Conservation (phyloP, 2,797 vertebrate genomes). For the Streptopelia turtur region DNA sequence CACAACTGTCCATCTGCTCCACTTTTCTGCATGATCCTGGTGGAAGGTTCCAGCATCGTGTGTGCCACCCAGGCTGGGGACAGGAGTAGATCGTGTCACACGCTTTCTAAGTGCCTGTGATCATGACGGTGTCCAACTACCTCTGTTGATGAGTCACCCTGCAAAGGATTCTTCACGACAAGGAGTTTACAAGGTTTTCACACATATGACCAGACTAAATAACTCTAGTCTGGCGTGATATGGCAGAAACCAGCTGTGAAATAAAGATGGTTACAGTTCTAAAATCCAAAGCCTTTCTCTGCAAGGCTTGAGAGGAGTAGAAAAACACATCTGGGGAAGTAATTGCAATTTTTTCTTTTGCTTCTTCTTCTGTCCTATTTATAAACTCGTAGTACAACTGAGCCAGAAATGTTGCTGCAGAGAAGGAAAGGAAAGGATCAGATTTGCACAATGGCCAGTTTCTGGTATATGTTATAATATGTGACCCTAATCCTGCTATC, state of each 20-base stretch:
- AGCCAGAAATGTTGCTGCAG: not conserved
- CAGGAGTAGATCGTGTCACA: not conserved
- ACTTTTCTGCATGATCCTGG: not conserved
- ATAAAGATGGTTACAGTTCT: not conserved
- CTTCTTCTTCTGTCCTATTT: not conserved
- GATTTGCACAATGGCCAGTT: not conserved
- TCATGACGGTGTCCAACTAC: not conserved
- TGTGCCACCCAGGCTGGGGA: not conserved
- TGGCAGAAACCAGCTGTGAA: not conserved
- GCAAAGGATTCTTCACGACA: not conserved
- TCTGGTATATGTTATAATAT: not conserved
- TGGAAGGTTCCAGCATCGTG: not conserved
- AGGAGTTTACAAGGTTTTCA: not conserved
- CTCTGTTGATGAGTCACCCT: not conserved
- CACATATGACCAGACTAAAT: not conserved
- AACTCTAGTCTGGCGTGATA: not conserved
- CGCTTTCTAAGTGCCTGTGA: not conserved
- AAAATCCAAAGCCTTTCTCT: not conserved
- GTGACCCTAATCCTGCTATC: not conserved
- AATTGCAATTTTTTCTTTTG: not conserved
- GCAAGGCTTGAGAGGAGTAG: not conserved
- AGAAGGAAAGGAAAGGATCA: not conserved
- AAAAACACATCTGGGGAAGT: not conserved
- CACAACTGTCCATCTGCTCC: conserved; percentile 35
- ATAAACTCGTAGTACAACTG: not conserved